phyloP scores from a whole-genome alignment of 64 coral and sea anemone species.

The Trachythela sp. region DNA sequence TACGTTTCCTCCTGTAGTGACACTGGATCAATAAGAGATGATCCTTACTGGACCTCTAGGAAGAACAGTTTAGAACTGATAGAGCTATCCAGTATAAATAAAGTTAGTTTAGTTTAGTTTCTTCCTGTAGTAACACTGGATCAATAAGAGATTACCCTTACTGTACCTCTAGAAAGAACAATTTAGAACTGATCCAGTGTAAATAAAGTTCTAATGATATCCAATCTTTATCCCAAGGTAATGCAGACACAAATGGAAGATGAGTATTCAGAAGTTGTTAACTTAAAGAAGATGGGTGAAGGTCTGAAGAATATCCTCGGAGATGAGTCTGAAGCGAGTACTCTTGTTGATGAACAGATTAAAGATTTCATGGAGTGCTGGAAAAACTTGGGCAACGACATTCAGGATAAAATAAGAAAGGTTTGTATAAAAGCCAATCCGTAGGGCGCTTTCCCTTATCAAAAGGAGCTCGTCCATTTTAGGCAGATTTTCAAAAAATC shows the following conservation, averaged over 20 bases:
- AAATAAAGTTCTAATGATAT: neutral
- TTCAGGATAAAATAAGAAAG: neutral
- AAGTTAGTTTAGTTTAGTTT: no score
- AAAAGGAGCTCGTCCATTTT: no score
- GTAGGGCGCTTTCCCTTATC: no score
- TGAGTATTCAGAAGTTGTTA: neutral
- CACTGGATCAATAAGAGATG: no score
- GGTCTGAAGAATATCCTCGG: neutral
- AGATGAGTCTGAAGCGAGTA: neutral
- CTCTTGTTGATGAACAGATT: neutral
- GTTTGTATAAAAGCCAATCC: neutral
- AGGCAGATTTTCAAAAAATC: no score
- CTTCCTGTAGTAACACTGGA: no score
- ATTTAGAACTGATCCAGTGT: neutral
- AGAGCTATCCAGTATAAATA: no score
- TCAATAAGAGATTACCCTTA: no score
- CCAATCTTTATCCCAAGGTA: neutral
- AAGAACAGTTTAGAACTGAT: no score
- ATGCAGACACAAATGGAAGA: neutral
- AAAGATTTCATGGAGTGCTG: neutral
- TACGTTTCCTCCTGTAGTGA: no score
- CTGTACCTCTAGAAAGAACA: no score
- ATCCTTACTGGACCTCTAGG: no score
- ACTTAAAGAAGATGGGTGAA: neutral
- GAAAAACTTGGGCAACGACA: neutral